A percentile compares a stretch with the other conserved stretches of the same genome.
Conservation (phyloP, 2,888 invertebrate species). For the Andrena hattorfiana region DNA sequence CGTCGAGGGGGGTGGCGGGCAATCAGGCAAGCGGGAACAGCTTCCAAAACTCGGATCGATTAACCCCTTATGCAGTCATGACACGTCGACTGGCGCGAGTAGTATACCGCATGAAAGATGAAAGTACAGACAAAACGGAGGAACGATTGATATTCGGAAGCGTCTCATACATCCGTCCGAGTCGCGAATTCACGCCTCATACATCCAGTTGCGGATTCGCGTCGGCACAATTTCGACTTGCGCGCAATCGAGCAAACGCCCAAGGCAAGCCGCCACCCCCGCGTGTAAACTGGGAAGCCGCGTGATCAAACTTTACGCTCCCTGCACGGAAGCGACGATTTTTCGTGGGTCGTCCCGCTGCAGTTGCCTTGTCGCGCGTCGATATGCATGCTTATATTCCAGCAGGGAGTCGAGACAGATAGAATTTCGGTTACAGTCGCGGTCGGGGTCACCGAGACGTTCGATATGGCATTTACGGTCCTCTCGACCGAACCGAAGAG, state of each 20-base stretch:
- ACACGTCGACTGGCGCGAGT: background rate
- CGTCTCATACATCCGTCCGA: background rate
- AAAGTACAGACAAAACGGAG: background rate
- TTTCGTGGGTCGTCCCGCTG: background rate
- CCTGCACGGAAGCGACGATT: conserved; percentile 3
- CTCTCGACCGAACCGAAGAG: too few relatives aligned
- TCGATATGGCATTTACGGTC: too few relatives aligned
- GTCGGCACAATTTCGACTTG: background rate
- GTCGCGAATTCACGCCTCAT: background rate
- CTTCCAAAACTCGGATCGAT: background rate
- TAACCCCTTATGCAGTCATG: background rate
- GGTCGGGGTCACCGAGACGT: too few relatives aligned
- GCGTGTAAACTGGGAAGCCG: conserved; percentile 24
- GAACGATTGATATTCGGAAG: too few relatives aligned
- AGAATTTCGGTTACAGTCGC: too few relatives aligned
- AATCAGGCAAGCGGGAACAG: conserved; percentile 16
- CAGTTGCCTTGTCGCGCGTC: background rate
- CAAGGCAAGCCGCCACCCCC: background rate
- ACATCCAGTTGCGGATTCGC: background rate
- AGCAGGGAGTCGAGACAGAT: too few relatives aligned
- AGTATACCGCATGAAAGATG: too few relatives aligned
- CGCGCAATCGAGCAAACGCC: conserved; percentile 23
- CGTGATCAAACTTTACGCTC: conserved; percentile 43
- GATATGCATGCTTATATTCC: too few relatives aligned
- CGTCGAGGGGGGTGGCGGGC: conserved; percentile 1